Evolutionary conservation across 2,888 invertebrate genomes (phyloP), one percentile per base, ranked within the genome.

Genomic region (Seladonia tumulorum): DNA sequence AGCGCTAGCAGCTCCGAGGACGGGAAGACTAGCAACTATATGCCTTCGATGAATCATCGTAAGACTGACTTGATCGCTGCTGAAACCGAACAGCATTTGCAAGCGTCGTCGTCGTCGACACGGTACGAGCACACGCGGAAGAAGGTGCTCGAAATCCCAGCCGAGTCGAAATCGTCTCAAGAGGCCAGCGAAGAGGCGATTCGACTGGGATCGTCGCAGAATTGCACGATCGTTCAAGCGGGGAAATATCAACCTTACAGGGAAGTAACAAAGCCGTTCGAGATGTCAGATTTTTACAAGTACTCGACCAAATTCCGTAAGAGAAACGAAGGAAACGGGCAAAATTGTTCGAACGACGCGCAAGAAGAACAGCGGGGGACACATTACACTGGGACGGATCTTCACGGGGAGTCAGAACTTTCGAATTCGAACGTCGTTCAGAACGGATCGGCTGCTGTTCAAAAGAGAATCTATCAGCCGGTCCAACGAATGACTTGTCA

Each of bases 271-370:
- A 99, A 99, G 94, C 99, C 99, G 5, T 99, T 99, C 95, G 99
- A 99, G 96, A 99, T 99, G 98, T 97, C 99, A 0, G 99, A 99
- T 95, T 99, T 99, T 95, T 99, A 99, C 95, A 99, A 99, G 95
- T 99, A 99, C 95, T 99, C 99, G 77, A 99, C 98, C 8, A 98
- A 99, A 94, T 98, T 98, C 94, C 96, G 99, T 86, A 97, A 98
- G 90, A 96, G 93, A 83, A 94, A 93, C 63, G 92, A 93, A 16
- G 49, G 39, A 1, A 79, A 57, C 3, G 79, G 78, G 2, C 87
- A 87, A 14, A 84, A 53, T 70, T n/a, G 63, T 18, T 71, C 82
- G 2, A 81, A 42, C 35, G 88, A 91, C 14, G 14, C 45, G n/a
- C 81, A 78, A n/a, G 83, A 84, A 25, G 90, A 91, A 76, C 73